Conservation (phyloP, 1,140 invertebrate species). For the Heliconius melpomene region DNA sequence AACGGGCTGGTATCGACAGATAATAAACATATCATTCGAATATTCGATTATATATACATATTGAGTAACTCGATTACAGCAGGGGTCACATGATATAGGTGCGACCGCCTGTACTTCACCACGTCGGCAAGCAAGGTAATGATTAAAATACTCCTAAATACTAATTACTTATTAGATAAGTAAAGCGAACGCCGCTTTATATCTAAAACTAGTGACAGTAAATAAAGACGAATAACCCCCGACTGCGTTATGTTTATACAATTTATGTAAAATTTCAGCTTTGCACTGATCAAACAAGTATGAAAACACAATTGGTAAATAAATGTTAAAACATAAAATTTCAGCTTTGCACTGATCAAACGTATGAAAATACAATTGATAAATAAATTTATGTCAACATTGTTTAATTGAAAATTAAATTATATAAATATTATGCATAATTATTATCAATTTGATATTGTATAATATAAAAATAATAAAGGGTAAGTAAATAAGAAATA, state of each 20-base stretch:
- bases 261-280: not conserved
- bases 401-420: not conserved
- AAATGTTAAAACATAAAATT: not conserved
- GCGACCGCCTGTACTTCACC: conserved; percentile 26
- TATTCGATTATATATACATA: conserved; percentile 37
- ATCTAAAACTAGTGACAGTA: conserved; percentile 23
- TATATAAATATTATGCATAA: not conserved
- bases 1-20: not conserved
- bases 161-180: conserved; percentile 41
- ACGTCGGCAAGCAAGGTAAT: conserved; percentile 33
- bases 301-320: not conserved
- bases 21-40: conserved; percentile 23
- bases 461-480: not conserved
- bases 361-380: not conserved
- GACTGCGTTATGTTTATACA: conserved; percentile 13
- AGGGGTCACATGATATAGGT: conserved; percentile 20
- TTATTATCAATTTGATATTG: not conserved
- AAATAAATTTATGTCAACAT: not conserved
- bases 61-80: conserved; percentile 33
- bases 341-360: not conserved
- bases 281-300: not conserved
- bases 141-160: conserved; percentile 38
- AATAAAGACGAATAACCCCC: conserved; percentile 20
- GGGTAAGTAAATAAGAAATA: not conserved
- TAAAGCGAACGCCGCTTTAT: conserved; percentile 31